phyloP scores from a whole-genome alignment of 1,140 invertebrate genomes.

The Neodiprion virginianus region DNA sequence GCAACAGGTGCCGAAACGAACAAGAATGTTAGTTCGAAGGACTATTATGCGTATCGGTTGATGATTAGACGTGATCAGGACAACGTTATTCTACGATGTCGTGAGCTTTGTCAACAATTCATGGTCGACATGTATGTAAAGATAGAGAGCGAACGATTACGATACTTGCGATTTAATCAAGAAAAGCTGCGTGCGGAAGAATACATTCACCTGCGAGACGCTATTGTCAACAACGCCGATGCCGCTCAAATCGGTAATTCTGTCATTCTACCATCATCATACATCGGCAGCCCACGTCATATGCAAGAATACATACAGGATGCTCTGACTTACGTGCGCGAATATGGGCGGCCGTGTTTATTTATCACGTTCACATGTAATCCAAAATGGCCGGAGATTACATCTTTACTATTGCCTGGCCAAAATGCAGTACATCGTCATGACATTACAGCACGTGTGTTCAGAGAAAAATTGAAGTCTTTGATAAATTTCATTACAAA shows the following conservation, averaged over 20 bases:
- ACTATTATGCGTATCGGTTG: slow-evolving; percentile 53
- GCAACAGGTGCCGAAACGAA: slow-evolving; percentile 26
- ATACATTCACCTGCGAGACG: slow-evolving; percentile 38
- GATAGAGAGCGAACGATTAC: slow-evolving; percentile 43
- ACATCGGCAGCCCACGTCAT: too few species aligned
- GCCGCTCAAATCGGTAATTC: slow-evolving; percentile 11
- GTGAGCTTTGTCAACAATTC: slow-evolving; percentile 42
- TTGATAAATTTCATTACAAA: too few species aligned
- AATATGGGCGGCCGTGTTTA: too few species aligned
- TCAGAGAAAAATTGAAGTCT: too few species aligned
- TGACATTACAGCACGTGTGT: too few species aligned
- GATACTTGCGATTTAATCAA: slow-evolving; percentile 41
- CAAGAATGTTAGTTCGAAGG: slow-evolving; percentile 50
- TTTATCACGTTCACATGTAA: too few species aligned
- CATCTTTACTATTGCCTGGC: too few species aligned
- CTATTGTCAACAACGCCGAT: slow-evolving; percentile 20
- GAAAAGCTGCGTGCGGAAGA: slow-evolving; percentile 39
- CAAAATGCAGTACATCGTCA: too few species aligned
- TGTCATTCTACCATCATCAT: slow-evolving; percentile 45
- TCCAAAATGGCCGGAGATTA: too few species aligned
- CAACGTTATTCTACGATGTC: slow-evolving; percentile 39
- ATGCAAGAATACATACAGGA: too few species aligned
- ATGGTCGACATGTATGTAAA: slow-evolving; percentile 50
- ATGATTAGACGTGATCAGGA: slow-evolving; percentile 38
- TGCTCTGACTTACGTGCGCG: too few species aligned